Evolutionary conservation across 2,113 vertebrate species (phyloP).

Genomic region (Chrysemys picta): DNA sequence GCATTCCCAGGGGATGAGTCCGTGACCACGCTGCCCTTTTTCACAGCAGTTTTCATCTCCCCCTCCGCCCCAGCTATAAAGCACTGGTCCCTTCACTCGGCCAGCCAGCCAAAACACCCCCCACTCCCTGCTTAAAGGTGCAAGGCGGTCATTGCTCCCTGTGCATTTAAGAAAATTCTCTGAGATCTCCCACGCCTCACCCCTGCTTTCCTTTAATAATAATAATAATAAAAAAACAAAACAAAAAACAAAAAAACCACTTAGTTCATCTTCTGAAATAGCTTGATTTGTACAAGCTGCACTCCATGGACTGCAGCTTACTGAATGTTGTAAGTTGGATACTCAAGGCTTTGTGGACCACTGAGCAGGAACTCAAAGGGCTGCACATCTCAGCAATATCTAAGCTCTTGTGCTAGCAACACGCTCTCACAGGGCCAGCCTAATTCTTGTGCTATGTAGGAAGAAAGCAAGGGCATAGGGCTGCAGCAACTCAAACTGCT

Average conservation of each 20-base stretch:
- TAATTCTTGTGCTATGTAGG: not conserved
- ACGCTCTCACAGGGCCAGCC: not conserved
- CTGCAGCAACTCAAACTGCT: not conserved
- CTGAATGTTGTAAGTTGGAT: accelerated
- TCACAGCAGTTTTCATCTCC: too few species aligned
- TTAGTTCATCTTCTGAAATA: not conserved
- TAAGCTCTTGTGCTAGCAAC: not conserved
- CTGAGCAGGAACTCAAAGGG: accelerated
- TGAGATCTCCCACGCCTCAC: not conserved
- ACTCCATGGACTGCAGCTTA: accelerated
- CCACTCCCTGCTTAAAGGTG: too few species aligned
- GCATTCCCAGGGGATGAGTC: too few species aligned
- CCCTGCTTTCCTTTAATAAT: not conserved
- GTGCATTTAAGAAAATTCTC: not conserved
- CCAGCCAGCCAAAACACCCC: too few species aligned
- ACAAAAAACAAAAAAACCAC: not conserved
- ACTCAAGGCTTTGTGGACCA: accelerated
- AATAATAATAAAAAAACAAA: not conserved
- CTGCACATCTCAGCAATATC: not conserved
- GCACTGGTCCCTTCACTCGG: too few species aligned
- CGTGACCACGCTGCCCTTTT: too few species aligned
- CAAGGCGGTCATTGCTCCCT: not conserved
- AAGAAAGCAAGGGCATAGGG: accelerated
- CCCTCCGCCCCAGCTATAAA: too few species aligned
- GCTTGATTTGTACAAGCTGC: not conserved